Evolutionary conservation across 2,888 invertebrate species (phyloP).

Genomic region (Aspidiotus destructor): DNA sequence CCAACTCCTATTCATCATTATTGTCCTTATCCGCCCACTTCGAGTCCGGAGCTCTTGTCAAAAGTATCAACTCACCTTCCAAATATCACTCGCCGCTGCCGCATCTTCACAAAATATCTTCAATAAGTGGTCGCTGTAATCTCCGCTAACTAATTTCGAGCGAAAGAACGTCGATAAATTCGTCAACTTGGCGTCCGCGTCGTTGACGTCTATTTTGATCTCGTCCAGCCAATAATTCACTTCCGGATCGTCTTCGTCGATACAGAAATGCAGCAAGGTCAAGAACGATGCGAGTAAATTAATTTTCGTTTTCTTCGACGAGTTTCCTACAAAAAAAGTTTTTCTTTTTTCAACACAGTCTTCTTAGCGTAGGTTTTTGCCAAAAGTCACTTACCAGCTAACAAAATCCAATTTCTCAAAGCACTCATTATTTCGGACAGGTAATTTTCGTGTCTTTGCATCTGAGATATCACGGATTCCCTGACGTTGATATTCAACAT

Average conservation of each 20-base stretch:
- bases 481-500: slow-evolving; percentile 12
- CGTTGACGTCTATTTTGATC: slow-evolving; percentile 6
- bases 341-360: not conserved
- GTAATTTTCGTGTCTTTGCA: slow-evolving; percentile 26
- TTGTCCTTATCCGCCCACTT: too few relatives aligned
- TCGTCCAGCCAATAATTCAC: slow-evolving; percentile 23
- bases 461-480: slow-evolving; percentile 15
- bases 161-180: slow-evolving; percentile 19
- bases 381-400: not conserved
- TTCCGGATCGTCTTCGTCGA: slow-evolving; percentile 20
- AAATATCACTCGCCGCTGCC: slow-evolving; percentile 78
- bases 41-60: not conserved
- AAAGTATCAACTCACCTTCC: slow-evolving; percentile 48
- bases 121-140: slow-evolving; percentile 71
- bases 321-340: slow-evolving; percentile 6
- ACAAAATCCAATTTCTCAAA: slow-evolving; percentile 22
- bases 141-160: slow-evolving; percentile 37
- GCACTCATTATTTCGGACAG: slow-evolving; percentile 15
- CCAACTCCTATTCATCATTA: too few relatives aligned
- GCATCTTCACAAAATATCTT: slow-evolving; percentile 76
- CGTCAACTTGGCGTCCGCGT: not conserved
- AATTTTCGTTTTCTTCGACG: slow-evolving; percentile 21
- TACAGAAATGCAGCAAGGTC: slow-evolving; percentile 27
- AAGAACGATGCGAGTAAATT: slow-evolving; percentile 28
- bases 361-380: too few relatives aligned